A percentile compares a stretch with the other conserved stretches of the same genome.
phyloP scores from a whole-genome alignment of 2,113 vertebrate species.

The Arvicanthis niloticus region DNA sequence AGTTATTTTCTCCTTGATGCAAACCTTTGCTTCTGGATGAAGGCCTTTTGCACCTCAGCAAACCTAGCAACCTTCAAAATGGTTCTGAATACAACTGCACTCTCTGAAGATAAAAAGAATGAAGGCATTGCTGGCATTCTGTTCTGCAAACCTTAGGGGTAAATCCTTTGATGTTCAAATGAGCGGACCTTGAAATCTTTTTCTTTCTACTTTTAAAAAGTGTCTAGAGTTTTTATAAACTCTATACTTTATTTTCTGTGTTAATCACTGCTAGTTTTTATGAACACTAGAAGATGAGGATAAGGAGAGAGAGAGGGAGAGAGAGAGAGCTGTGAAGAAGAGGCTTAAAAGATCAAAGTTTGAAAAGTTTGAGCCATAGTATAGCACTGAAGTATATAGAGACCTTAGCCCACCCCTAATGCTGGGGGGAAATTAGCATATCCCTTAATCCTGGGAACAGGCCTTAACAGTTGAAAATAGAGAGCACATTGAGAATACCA shows the following conservation, averaged over 20 bases:
- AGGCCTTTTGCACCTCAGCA: slow-evolving; percentile 63
- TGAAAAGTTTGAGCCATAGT: background rate
- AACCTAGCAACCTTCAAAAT: slow-evolving; percentile 82
- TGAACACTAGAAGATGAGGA: background rate
- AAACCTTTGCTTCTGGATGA: slow-evolving; percentile 80
- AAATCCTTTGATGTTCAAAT: slow-evolving; percentile 83
- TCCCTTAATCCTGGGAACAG: background rate
- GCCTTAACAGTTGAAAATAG: background rate
- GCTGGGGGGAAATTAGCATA: too few species aligned
- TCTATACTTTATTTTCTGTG: slow-evolving; percentile 29
- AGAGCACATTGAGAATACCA: background rate
- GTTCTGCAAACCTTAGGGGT: slow-evolving; percentile 76
- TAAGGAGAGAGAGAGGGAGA: background rate
- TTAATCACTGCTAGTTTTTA: slow-evolving; percentile 39
- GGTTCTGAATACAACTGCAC: slow-evolving; percentile 77
- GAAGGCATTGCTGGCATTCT: slow-evolving; percentile 71
- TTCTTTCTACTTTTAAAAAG: slow-evolving; percentile 62
- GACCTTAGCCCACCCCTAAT: background rate
- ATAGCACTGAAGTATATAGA: too few species aligned
- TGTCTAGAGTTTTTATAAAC: slow-evolving; percentile 32
- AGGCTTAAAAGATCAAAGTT: background rate
- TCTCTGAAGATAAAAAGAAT: slow-evolving; percentile 84
- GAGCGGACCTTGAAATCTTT: slow-evolving; percentile 73
- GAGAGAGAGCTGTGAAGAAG: background rate
- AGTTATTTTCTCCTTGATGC: slow-evolving; percentile 74